Evolutionary conservation across 2,888 invertebrate species (phyloP).

Genomic region (Andrena dorsata): DNA sequence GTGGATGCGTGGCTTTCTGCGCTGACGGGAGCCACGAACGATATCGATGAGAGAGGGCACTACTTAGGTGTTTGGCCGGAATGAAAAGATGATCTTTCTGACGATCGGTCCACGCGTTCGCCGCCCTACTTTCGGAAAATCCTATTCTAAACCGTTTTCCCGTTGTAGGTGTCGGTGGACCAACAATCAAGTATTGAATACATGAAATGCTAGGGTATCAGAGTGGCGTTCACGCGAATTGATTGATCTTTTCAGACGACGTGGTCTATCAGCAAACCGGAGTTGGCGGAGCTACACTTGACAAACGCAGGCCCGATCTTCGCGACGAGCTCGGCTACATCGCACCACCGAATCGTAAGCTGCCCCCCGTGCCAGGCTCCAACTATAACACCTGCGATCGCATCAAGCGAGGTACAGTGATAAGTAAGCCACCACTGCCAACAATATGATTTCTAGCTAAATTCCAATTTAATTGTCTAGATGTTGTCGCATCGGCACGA

Average conservation of each 20-base stretch:
- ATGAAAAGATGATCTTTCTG: slow-evolving; percentile 26
- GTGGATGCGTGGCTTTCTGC: no score
- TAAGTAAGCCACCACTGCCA: slow-evolving; percentile 90
- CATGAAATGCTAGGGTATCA: background rate
- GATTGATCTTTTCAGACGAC: slow-evolving; percentile 88
- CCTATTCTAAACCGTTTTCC: slow-evolving; percentile 28
- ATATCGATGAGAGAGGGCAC: background rate
- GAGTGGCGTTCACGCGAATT: background rate
- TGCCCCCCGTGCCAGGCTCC: slow-evolving; percentile 96
- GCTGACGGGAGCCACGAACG: background rate
- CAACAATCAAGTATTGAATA: slow-evolving; percentile 27
- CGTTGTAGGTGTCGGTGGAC: slow-evolving; percentile 57
- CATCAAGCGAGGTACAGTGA: slow-evolving; percentile 96
- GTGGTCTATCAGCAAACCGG: slow-evolving; percentile 96
- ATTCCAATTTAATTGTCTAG: slow-evolving; percentile 73
- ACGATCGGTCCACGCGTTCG: slow-evolving; percentile 58
- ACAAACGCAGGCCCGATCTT: slow-evolving; percentile 93
- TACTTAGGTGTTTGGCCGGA: background rate
- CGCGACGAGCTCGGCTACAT: slow-evolving; percentile 96
- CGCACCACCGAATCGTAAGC: slow-evolving; percentile 96
- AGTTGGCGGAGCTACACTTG: slow-evolving; percentile 90
- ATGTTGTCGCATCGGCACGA: slow-evolving; percentile 83
- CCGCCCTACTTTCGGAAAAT: slow-evolving; percentile 51
- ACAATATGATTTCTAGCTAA: slow-evolving; percentile 79
- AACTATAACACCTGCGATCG: slow-evolving; percentile 97